These are phyloP conservation scores for Drosophila punjabiensis DNA, from an alignment of 1,140 invertebrate genomes.

Conservation along the genomic window DNA sequence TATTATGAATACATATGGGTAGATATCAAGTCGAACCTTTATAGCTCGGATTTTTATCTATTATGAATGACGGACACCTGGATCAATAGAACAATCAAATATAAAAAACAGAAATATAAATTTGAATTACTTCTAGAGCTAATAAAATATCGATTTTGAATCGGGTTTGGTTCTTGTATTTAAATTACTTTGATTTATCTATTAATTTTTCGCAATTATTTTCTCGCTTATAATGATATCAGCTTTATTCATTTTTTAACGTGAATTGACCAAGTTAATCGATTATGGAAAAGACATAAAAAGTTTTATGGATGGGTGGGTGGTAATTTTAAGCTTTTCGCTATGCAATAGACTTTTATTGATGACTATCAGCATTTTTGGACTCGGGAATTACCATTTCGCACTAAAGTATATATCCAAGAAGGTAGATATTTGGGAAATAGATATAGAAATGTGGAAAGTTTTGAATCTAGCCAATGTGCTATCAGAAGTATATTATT, in stretches of 20 bases:
- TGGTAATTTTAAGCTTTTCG: constrained; percentile 2
- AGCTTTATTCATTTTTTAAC: neutral
- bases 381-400: neutral
- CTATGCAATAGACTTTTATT: constrained; percentile 3
- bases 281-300: constrained; percentile 1
- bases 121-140: no score
- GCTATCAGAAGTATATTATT: neutral
- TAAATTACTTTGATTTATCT: neutral
- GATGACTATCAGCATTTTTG: constrained; percentile 1
- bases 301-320: neutral
- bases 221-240: neutral
- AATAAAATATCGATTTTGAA: neutral
- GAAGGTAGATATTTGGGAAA: neutral
- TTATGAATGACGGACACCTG: neutral
- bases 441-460: neutral
- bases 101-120: neutral
- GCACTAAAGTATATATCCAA: neutral
- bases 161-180: neutral
- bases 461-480: neutral
- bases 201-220: neutral
- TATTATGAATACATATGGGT: neutral
- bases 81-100: neutral
- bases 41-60: neutral
- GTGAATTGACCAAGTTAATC: neutral
- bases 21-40: neutral